These are phyloP conservation scores for Corythucha ciliata DNA, from an alignment of 2,888 invertebrate genomes.

Conservation along the genomic window DNA sequence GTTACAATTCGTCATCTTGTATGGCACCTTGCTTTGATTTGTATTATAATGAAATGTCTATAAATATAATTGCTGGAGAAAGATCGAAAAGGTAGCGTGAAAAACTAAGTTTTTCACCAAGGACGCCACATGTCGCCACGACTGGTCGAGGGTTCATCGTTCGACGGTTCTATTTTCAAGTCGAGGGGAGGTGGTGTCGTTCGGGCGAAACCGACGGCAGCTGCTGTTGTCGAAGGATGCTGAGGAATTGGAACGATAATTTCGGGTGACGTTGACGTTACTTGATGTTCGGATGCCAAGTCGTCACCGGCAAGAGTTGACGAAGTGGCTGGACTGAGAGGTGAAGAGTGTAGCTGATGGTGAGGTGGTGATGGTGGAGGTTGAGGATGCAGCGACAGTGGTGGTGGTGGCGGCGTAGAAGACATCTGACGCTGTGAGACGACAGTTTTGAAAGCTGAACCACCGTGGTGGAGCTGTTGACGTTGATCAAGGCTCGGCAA, in stretches of 20 bases:
- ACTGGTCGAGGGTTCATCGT: slow-evolving; percentile 6
- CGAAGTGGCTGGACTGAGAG: slow-evolving; percentile 20
- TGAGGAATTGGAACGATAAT: neutral
- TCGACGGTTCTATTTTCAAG: neutral
- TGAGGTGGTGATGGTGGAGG: too few relatives aligned
- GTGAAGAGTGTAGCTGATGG: too few relatives aligned
- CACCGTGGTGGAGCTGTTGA: neutral
- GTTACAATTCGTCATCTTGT: too few relatives aligned
- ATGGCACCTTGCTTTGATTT: too few relatives aligned
- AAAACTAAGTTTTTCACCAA: slow-evolving; percentile 17
- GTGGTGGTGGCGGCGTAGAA: too few relatives aligned
- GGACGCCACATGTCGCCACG: slow-evolving; percentile 23
- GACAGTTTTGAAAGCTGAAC: slow-evolving; percentile 10
- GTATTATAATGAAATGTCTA: too few relatives aligned
- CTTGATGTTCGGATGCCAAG: slow-evolving; percentile 13
- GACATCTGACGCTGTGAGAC: slow-evolving; percentile 15
- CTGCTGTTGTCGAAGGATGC: neutral
- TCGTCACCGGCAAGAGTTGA: slow-evolving; percentile 9
- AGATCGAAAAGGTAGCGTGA: too few relatives aligned
- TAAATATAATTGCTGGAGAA: too few relatives aligned
- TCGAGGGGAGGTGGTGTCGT: neutral
- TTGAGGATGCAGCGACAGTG: too few relatives aligned
- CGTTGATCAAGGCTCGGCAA: slow-evolving; percentile 13
- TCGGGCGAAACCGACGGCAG: neutral
- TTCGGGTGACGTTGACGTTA: slow-evolving; percentile 20